Percentiles rank a stretch among this genome's conserved stretches.
phyloP scores from a whole-genome alignment of 2,888 invertebrate species.

The Isoperla grammatica region DNA sequence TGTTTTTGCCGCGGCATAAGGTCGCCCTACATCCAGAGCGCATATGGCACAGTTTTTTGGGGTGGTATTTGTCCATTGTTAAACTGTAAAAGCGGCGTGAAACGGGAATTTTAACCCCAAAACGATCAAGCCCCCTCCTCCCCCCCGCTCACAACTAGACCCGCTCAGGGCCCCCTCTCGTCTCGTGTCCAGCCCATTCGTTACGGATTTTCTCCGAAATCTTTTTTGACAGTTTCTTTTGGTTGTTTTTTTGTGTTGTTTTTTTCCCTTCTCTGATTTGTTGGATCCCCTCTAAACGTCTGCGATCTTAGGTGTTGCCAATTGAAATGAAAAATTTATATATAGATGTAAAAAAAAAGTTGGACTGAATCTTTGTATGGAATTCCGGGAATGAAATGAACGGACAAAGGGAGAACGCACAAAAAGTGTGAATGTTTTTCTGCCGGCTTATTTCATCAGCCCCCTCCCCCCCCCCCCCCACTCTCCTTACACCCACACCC shows the following conservation, averaged over 20 bases:
- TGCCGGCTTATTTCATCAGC: not conserved
- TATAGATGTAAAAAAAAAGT: not conserved
- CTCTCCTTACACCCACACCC: not conserved
- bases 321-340: not conserved
- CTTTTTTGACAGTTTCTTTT: slow-evolving; percentile 17
- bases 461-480: not conserved
- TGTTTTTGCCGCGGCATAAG: too few species aligned
- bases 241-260: not conserved
- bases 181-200: slow-evolving; percentile 26
- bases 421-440: not conserved
- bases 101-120: slow-evolving; percentile 26
- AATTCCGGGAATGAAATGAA: too few species aligned
- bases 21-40: too few species aligned
- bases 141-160: not conserved
- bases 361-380: not conserved
- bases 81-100: slow-evolving; percentile 14
- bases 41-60: too few species aligned
- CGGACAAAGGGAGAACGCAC: too few species aligned
- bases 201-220: slow-evolving; percentile 12
- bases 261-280: slow-evolving; percentile 5
- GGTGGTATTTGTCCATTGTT: not conserved
- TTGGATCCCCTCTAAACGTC: not conserved
- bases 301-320: not conserved
- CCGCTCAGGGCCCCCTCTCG: slow-evolving; percentile 10
- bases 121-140: slow-evolving; percentile 14